Evolutionary conservation across 2,888 invertebrate species (phyloP).

Genomic region (Zhuqinia jingwanae): DNA sequence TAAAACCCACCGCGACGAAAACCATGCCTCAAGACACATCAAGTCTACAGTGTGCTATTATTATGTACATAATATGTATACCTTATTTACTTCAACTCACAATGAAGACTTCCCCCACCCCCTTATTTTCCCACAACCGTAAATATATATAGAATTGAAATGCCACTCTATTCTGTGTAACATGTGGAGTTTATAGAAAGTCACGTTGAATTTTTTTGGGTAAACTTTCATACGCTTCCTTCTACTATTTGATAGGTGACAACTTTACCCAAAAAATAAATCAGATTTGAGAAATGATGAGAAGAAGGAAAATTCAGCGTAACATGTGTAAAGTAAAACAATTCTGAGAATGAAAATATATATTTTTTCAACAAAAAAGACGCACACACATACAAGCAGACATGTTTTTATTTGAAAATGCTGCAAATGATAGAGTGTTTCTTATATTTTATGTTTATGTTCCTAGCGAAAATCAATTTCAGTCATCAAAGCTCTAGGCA

Average conservation of each 20-base stretch:
- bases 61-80: too few relatives aligned
- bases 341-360: neutral
- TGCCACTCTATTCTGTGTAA: too few relatives aligned
- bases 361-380: neutral
- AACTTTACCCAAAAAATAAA: slow-evolving; percentile 61
- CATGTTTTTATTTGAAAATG: slow-evolving; percentile 12
- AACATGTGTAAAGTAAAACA: neutral
- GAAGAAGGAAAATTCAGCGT: neutral
- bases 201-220: too few relatives aligned
- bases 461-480: slow-evolving; percentile 22
- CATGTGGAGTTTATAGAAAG: too few relatives aligned
- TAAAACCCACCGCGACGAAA: slow-evolving; percentile 44
- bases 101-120: too few relatives aligned
- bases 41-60: neutral
- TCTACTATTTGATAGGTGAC: slow-evolving; percentile 48
- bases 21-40: neutral
- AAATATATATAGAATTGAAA: too few relatives aligned
- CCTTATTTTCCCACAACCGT: neutral
- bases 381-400: neutral
- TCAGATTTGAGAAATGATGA: slow-evolving; percentile 48
- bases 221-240: neutral
- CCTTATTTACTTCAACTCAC: too few relatives aligned
- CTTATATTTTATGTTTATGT: neutral
- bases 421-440: slow-evolving; percentile 25
- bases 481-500: neutral